Conservation (phyloP, 2,113 vertebrate species). For the Salvelinus alpinus region DNA sequence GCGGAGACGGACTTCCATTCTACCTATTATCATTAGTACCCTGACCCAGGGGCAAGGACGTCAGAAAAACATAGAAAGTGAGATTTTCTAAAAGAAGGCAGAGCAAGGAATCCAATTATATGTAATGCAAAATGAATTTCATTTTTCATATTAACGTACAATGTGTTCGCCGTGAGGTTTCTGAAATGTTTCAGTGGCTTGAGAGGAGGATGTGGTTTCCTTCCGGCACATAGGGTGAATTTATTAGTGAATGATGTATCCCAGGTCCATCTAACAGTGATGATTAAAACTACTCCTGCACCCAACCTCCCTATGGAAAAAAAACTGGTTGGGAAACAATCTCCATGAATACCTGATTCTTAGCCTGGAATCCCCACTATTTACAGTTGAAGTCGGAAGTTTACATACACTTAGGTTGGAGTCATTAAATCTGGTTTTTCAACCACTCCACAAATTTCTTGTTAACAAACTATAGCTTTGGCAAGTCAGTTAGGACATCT, state of each 20-base stretch:
- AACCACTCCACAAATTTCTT: too few relatives aligned
- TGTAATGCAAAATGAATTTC: conserved; percentile 34
- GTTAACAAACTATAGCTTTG: too few relatives aligned
- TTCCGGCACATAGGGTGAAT: conserved; percentile 2
- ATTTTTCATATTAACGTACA: conserved; percentile 17
- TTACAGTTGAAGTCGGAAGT: too few relatives aligned
- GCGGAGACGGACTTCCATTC: neutral
- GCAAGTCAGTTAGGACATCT: too few relatives aligned
- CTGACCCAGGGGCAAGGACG: neutral
- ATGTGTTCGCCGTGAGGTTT: conserved; percentile 10
- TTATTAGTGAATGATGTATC: conserved; percentile 27
- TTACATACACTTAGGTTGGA: too few relatives aligned
- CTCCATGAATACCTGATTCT: neutral
- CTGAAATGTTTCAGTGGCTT: conserved; percentile 8
- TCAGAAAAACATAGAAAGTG: neutral
- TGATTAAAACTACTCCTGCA: conserved; percentile 4
- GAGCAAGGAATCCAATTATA: conserved; percentile 30
- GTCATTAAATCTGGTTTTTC: too few relatives aligned
- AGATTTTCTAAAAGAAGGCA: neutral
- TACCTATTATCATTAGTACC: neutral
- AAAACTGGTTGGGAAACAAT: neutral
- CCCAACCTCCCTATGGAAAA: neutral
- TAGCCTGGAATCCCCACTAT: too few relatives aligned
- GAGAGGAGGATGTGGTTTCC: conserved; percentile 7
- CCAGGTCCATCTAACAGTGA: conserved; percentile 10